Percentiles rank a stretch among this genome's conserved stretches.
Evolutionary conservation across 2,797 vertebrate genomes (phyloP).

Genomic region (Serranus cabrilla): DNA sequence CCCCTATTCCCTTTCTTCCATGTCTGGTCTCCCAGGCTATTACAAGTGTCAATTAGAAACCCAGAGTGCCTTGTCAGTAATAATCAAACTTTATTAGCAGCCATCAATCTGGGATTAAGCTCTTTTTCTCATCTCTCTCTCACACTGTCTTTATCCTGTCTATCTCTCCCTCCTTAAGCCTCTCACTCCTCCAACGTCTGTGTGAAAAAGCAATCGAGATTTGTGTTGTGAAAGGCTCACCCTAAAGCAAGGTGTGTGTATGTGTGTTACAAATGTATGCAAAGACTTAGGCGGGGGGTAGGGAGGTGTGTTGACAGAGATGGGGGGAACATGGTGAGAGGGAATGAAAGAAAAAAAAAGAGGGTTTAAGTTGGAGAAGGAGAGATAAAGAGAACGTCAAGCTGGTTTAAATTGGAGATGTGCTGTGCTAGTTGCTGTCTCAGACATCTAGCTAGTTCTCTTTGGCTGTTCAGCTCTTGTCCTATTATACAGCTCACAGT

Average conservation of each 20-base stretch:
- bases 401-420: slow-evolving; percentile 55
- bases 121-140: slow-evolving; percentile 41
- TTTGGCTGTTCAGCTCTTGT: slow-evolving; percentile 41
- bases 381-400: slow-evolving; percentile 27
- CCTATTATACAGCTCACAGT: slow-evolving; percentile 33
- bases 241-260: slow-evolving; percentile 33
- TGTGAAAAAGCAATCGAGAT: slow-evolving; percentile 52
- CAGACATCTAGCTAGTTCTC: slow-evolving; percentile 27
- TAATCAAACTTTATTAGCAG: slow-evolving; percentile 75
- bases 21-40: slow-evolving; percentile 44
- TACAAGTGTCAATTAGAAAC: slow-evolving; percentile 68
- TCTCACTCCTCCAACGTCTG: slow-evolving; percentile 40
- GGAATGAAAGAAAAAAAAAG: slow-evolving; percentile 24
- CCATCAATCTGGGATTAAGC: slow-evolving; percentile 66
- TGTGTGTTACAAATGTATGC: slow-evolving; percentile 35
- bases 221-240: slow-evolving; percentile 42
- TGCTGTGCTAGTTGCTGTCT: slow-evolving; percentile 52
- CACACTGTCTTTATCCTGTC: slow-evolving; percentile 47
- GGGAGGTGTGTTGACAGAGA: slow-evolving; percentile 4
- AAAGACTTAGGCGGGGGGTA: neutral
- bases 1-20: slow-evolving; percentile 9
- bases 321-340: neutral
- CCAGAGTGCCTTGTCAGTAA: slow-evolving; percentile 72
- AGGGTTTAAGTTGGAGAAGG: slow-evolving; percentile 3
- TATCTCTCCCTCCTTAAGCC: slow-evolving; percentile 39